Percentiles rank a stretch among this genome's conserved stretches.
These are phyloP conservation scores for Bellardia bayeri DNA, from an alignment of 2,888 invertebrate genomes.

Conservation along the genomic window DNA sequence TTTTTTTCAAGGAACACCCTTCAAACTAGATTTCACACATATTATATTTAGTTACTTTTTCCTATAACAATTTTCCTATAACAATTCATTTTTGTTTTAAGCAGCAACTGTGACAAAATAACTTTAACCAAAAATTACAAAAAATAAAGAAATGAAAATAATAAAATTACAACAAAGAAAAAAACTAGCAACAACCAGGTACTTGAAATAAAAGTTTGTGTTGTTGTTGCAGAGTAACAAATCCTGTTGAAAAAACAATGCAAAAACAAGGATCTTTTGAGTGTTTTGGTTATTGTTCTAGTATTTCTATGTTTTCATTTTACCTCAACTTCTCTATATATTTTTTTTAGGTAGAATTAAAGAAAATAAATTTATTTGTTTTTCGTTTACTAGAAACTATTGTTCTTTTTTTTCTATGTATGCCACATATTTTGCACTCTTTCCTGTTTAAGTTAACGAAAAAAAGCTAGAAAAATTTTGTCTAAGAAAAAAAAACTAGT, in stretches of 20 bases:
- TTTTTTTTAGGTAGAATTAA: conserved; percentile 5
- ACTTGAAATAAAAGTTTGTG: neutral
- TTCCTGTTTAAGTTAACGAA: conserved; percentile 42
- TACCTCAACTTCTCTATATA: conserved; percentile 9
- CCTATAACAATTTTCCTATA: neutral
- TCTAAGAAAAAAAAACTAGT: neutral
- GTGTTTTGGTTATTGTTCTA: neutral
- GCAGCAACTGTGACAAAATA: conserved; percentile 67
- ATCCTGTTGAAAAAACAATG: neutral
- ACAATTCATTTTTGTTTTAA: conserved; percentile 45
- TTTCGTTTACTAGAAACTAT: conserved; percentile 39
- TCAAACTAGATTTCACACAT: neutral
- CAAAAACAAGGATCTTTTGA: conserved; percentile 3
- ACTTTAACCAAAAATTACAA: conserved; percentile 23
- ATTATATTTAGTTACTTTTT: conserved; percentile 4
- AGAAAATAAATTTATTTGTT: conserved; percentile 48
- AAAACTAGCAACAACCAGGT: neutral
- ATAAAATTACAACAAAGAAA: neutral
- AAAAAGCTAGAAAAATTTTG: neutral
- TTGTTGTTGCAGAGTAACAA: neutral
- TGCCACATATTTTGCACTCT: neutral
- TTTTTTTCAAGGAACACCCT: neutral
- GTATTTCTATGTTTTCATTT: conserved; percentile 6
- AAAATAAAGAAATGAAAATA: conserved; percentile 1
- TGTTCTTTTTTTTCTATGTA: conserved; percentile 25